Evolutionary conservation across 2,888 invertebrate species (phyloP), one percentile per base, ranked within the genome.

Genomic region (Steromphala cineraria): DNA sequence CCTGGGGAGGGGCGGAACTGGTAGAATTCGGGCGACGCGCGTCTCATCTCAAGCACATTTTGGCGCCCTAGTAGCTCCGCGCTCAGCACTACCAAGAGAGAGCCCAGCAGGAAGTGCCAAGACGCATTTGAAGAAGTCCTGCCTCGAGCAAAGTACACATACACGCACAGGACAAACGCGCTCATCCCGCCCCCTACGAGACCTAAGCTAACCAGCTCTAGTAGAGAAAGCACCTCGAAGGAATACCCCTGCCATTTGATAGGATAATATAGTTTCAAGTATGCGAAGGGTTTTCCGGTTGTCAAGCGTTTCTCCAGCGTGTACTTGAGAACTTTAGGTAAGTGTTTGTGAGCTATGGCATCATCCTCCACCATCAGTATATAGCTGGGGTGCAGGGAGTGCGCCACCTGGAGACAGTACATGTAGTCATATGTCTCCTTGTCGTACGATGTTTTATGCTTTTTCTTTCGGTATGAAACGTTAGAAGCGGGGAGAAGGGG

Each of bases 281-380:
- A 90, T 0, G 84, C 83, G 87, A 90, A 91, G 15, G 53, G n/a
- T 31, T 67, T 40, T 5, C 52, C 8, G 0, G n/a, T 1, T 8
- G 21, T 53, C 28, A 82, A 62, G 21, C 80, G 71, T 15, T 67
- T 80, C 17, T 85, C 21, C 13, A 92, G 62, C 10, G 90, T 83
- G 52, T 90, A 82, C 15, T 86, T 36, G 7, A 92, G 77, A 5
- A 88, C 84, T 7, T 53, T 28, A 19, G 92, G 86, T 21, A 91
- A 79, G 79, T 91, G 87, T 24, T 80, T 75, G 8, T 86, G 80
- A 2, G 92, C 90, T 15, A 92, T 31, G 3, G 92, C 90, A 80
- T 93, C 93, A 75, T 93, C 93, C 82, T 93, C 92, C 10, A 92
- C 56, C 77, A 93, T 71, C 15, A 93, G 76, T 1, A 92, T 88